Base-by-base conservation (phyloP, 2,888 invertebrate species). In the Sphaeridia pumilis region DNA sequence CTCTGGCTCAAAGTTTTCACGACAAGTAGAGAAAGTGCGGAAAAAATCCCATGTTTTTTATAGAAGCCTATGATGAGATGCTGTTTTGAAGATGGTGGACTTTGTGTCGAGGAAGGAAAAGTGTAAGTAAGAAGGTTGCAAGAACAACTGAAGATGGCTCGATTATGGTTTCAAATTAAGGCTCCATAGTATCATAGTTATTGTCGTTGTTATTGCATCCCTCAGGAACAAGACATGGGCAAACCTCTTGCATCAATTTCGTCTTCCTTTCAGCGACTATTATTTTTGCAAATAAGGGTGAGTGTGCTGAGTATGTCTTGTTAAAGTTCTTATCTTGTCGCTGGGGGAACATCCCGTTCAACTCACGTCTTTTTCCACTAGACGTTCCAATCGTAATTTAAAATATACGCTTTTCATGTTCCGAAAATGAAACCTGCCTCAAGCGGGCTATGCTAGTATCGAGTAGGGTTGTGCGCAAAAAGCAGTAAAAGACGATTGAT, bases 151-250 rank as follows among this genome's bases (percentile, higher is more conserved):
- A 17, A 58, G 58, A 54, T n/a, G 53, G 57, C 52, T 58, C 58
- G 56, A 58, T 58, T 58, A 58, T 49, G 54, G 56, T 52, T 56
- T 54, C 51, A 52, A 58, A 58, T 58, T 56, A 58, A 54, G 58
- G 55, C 50, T 53, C 57, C 50, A n/a, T n/a, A 51, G 53, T 53
- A 59, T 59, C 59, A 57, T 57, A 57, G 59, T 59, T 59, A 59
- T 59, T 59, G 53, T 57, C 46, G 44, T 51, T 46, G 49, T 56
- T 58, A 58, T 58, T 58, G 55, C 52, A 55, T 58, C 58, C 58
- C 58, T 28, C 49, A 56, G 58, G 58, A 58, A 50, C 38, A 43
- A 41, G 31, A 46, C 52, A 52, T 55, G 55, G 46, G 47, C 54
- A 57, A 51, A 54, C 54, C 54, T 52, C 55, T 58, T n/a, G n/a